A percentile compares a stretch with the other conserved stretches of the same genome.
phyloP scores from a whole-genome alignment of 2,113 vertebrate species.

The Psittacara wagleri region DNA sequence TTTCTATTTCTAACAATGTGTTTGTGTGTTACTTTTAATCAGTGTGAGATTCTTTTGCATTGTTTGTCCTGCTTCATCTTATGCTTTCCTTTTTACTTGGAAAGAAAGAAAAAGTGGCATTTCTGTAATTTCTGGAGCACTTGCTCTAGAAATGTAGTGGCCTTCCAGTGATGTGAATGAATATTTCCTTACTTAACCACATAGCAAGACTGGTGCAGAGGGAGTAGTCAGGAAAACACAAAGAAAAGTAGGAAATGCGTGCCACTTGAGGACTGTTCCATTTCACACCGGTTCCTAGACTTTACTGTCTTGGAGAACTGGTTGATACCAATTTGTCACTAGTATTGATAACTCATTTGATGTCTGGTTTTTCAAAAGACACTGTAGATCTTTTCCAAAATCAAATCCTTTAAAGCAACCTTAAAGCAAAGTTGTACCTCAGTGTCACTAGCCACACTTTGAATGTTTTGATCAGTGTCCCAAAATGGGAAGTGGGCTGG shows the following conservation, averaged over 20 bases:
- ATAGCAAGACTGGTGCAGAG: background rate
- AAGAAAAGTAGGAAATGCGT: background rate
- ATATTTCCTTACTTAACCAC: background rate
- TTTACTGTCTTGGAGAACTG: background rate
- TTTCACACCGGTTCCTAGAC: background rate
- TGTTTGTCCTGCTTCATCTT: background rate
- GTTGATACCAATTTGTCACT: background rate
- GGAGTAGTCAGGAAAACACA: background rate
- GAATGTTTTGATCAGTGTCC: background rate
- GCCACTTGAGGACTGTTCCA: background rate
- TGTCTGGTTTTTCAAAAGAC: background rate
- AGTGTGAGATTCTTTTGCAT: background rate
- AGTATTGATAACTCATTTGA: background rate
- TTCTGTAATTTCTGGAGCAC: background rate
- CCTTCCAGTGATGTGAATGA: background rate
- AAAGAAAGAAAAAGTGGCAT: background rate
- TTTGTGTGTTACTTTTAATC: conserved; percentile 13
- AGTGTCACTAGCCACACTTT: background rate
- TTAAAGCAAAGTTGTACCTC: background rate
- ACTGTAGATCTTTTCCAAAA: background rate
- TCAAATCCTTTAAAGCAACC: background rate
- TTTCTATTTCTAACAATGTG: conserved; percentile 16
- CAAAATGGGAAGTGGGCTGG: background rate
- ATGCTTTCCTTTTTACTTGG: background rate
- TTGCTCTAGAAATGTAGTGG: background rate